Conservation (phyloP, 2,113 vertebrate species). For the Cololabis saira region DNA sequence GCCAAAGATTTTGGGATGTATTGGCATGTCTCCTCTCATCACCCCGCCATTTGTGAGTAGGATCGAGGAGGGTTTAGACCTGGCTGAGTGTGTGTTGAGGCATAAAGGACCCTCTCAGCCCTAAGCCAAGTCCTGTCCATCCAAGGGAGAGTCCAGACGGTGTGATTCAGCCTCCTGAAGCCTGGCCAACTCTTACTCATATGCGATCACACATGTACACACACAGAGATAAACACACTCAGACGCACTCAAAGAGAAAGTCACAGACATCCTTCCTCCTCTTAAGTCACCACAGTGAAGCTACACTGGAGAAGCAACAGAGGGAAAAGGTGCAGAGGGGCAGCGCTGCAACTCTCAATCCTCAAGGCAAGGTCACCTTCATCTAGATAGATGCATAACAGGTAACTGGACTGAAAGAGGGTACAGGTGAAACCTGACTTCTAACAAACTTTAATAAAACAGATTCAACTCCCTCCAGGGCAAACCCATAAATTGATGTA, state of each 20-base stretch:
- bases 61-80: conserved; percentile 62
- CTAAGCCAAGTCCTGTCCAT: conserved; percentile 77
- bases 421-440: conserved; percentile 56
- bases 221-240: conserved; percentile 35
- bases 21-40: conserved; percentile 71
- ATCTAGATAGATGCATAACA: conserved; percentile 23
- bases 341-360: conserved; percentile 52
- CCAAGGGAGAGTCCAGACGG: conserved; percentile 74
- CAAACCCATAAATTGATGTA: conserved; percentile 71
- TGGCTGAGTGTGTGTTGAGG: conserved; percentile 72
- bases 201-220: conserved; percentile 35
- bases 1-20: conserved; percentile 60
- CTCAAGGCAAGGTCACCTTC: conserved; percentile 74
- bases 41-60: conserved; percentile 63
- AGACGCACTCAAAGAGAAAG: conserved; percentile 60
- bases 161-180: conserved; percentile 82
- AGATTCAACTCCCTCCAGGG: conserved; percentile 62
- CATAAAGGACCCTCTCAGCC: conserved; percentile 82
- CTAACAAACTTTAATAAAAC: conserved; percentile 66
- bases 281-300: conserved; percentile 53
- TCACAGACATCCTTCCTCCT: conserved; percentile 54
- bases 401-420: conserved; percentile 26
- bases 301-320: conserved; percentile 15
- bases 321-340: conserved; percentile 39
- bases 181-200: conserved; percentile 71